phyloP scores from a whole-genome alignment of 1,140 invertebrate genomes.

The Drosophila sp. region DNA sequence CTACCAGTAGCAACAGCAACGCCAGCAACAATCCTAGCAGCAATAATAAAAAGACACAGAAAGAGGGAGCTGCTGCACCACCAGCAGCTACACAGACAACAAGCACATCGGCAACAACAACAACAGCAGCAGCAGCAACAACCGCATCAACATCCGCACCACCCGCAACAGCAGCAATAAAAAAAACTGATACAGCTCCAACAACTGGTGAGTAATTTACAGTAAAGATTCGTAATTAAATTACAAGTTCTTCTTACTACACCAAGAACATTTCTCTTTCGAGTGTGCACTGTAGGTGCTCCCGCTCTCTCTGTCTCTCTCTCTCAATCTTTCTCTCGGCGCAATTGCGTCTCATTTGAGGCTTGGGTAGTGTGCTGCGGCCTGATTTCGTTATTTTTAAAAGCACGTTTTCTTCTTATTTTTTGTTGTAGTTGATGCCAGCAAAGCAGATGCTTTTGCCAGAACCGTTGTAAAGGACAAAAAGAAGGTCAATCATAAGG shows the following conservation, averaged over 20 bases:
- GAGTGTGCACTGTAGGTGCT: background rate
- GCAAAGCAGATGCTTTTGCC: constrained; percentile 82
- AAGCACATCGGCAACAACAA: constrained; percentile 30
- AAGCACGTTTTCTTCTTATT: constrained; percentile 23
- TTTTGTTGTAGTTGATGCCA: constrained; percentile 55
- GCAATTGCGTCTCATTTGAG: constrained; percentile 45
- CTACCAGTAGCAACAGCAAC: constrained; percentile 58
- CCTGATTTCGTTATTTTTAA: constrained; percentile 58
- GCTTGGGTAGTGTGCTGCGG: constrained; percentile 16
- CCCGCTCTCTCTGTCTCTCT: constrained; percentile 4
- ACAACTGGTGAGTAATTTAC: constrained; percentile 57
- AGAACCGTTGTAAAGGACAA: constrained; percentile 86
- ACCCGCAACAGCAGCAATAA: constrained; percentile 34
- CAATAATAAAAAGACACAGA: constrained; percentile 35
- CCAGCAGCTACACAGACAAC: constrained; percentile 46
- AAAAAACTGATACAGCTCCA: constrained; percentile 42
- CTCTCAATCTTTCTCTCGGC: constrained; percentile 25
- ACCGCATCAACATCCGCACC: constrained; percentile 8
- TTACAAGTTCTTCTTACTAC: background rate
- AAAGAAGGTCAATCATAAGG: constrained; percentile 86
- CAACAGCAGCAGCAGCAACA: constrained; percentile 20
- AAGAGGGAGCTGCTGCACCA: constrained; percentile 42
- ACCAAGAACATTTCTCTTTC: background rate
- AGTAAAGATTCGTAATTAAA: background rate
- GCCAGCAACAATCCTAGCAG: constrained; percentile 42